Conservation (phyloP, 2,113 vertebrate species). For the Micromys minutus region DNA sequence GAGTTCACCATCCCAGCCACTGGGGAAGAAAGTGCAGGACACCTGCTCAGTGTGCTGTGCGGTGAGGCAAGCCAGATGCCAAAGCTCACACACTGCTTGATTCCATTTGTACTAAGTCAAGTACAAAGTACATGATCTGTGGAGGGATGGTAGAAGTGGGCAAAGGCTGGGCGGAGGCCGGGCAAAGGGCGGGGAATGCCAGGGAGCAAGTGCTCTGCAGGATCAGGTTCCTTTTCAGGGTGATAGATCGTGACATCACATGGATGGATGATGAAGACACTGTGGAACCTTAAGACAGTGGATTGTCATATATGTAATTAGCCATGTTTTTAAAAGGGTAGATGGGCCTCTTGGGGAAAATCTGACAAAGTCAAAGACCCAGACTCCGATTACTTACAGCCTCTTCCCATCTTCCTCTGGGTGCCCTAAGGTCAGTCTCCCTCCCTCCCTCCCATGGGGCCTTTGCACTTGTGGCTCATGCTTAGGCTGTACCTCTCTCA, state of each 20-base stretch:
- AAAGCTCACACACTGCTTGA: not conserved
- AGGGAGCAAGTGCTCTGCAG: not conserved
- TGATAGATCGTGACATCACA: not conserved
- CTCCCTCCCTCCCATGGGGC: not conserved
- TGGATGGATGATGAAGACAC: not conserved
- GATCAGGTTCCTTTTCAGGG: too few relatives aligned
- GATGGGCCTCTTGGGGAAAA: not conserved
- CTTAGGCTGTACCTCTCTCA: not conserved
- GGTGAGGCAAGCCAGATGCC: not conserved
- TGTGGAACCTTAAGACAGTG: not conserved
- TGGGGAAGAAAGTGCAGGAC: not conserved
- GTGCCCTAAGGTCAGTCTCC: not conserved
- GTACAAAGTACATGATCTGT: not conserved
- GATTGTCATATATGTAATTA: not conserved
- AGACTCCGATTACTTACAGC: not conserved
- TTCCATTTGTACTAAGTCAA: not conserved
- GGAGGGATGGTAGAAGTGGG: not conserved
- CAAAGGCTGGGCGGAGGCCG: too few relatives aligned
- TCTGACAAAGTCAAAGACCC: not conserved
- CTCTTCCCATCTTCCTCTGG: not conserved
- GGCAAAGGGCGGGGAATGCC: too few relatives aligned
- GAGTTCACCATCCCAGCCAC: not conserved
- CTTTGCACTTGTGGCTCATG: not conserved
- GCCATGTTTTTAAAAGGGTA: not conserved
- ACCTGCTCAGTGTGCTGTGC: not conserved